Conservation (phyloP, 2,113 vertebrate species). For the Pogonocichla stellata region DNA sequence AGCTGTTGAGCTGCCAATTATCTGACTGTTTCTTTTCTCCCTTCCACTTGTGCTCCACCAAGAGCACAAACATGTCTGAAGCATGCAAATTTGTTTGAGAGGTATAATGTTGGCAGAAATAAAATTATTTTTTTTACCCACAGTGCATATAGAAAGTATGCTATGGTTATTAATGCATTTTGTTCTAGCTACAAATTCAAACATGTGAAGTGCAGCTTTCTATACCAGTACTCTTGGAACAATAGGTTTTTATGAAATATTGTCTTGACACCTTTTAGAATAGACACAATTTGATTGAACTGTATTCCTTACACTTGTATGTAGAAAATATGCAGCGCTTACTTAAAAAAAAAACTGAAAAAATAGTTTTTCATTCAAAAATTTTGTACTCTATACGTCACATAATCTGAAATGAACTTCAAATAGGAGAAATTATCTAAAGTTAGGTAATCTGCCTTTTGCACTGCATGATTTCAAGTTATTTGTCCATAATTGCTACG, state of each 20-base stretch:
- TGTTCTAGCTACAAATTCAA: neutral
- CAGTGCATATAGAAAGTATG: neutral
- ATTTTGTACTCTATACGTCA: neutral
- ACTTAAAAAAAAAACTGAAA: neutral
- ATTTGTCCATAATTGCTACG: neutral
- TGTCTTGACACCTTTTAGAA: neutral
- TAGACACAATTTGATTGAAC: neutral
- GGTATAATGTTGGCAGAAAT: neutral
- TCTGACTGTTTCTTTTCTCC: neutral
- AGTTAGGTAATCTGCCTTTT: neutral
- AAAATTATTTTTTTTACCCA: neutral
- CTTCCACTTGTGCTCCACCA: neutral
- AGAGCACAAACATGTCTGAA: neutral
- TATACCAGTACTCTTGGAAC: neutral
- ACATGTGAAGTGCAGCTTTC: neutral
- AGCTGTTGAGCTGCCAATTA: neutral
- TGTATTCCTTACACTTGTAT: neutral
- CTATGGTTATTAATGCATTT: fast-evolving
- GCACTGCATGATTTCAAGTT: neutral
- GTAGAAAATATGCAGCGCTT: neutral
- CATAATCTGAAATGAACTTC: neutral
- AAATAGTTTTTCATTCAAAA: neutral
- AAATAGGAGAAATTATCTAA: neutral
- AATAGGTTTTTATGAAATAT: neutral
- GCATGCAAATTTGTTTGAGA: neutral